A percentile compares a stretch with the other conserved stretches of the same genome.
These are phyloP conservation scores for Anaspis maculata DNA, from an alignment of 2,888 invertebrate species.

Conservation along the genomic window DNA sequence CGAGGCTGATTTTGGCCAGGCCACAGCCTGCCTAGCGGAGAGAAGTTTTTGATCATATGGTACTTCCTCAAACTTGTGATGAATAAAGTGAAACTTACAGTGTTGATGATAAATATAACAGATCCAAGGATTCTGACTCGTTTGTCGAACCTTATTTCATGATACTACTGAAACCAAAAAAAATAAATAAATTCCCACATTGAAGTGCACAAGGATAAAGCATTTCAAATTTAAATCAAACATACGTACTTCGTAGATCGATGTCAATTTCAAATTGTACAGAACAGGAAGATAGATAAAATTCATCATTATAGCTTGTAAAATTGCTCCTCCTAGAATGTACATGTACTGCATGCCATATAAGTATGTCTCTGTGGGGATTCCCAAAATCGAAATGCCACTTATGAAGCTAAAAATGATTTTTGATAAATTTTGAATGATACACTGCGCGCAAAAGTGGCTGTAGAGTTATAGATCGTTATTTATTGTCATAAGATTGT, in stretches of 20 bases:
- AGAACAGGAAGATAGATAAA: conserved; percentile 66
- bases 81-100: conserved; percentile 59
- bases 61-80: neutral
- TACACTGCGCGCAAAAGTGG: too few species aligned
- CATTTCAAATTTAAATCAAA: neutral
- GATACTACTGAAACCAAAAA: conserved; percentile 50
- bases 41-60: conserved; percentile 4
- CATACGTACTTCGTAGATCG: conserved; percentile 65
- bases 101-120: conserved; percentile 56
- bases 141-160: conserved; percentile 63
- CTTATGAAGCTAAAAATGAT: conserved; percentile 70
- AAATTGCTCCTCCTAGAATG: conserved; percentile 52
- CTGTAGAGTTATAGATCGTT: too few species aligned
- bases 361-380: conserved; percentile 76
- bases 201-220: neutral
- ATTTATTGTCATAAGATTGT: too few species aligned
- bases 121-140: conserved; percentile 64
- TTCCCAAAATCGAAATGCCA: conserved; percentile 69
- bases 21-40: too few species aligned
- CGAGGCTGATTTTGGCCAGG: too few species aligned
- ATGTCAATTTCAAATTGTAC: conserved; percentile 63
- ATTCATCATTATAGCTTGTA: conserved; percentile 60
- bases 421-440: conserved; percentile 14
- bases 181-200: conserved; percentile 3
- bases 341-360: conserved; percentile 69